Evolutionary conservation across 2,797 vertebrate genomes (phyloP), one percentile per base, ranked within the genome.

Genomic region (Peromyscus melanophrys): DNA sequence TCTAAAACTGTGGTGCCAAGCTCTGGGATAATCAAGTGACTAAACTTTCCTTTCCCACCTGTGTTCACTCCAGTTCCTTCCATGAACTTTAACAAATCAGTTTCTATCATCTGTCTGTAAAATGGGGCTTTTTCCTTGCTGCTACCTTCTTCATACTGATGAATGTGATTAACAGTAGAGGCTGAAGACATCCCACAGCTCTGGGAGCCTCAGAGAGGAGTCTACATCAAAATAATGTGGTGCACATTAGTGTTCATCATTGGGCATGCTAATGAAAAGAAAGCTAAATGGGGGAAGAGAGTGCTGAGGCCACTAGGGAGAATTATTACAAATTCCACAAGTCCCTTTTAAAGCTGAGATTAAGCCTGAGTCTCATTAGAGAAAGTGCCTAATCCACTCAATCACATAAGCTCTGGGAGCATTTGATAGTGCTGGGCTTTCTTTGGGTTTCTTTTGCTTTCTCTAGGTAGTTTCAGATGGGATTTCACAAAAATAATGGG

Each of bases 311-410:
- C 92, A 63, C 95, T 84, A 84, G 80, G 82, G 89, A 96, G 90
- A 96, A 52, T 98, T 96, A 95, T 96, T 89, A 89, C 82, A 90
- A 89, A 95, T 94, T 97, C 82, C 31, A 73, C 46, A 88, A 46
- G 80, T 96, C 77, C 86, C 82, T 95, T 98, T 96, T 86, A 96
- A 93, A 96, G 87, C 92, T 95, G 57, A 97, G 92, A 96, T 87
- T 90, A 40, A 86, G 61, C n/a, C 7, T 1, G 29, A 49, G 91
- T 92, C 25, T 97, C 21, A 65, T 96, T 95, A 95, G 78, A 29
- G 27, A 90, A 97, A 97, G 37, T 89, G n/a, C n/a, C 85, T 95
- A 83, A 92, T 95, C 40, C 85, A 63, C 84, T 98, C 25, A 0
- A n/a, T 96, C 95, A 25, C 11, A 0, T 65, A 82, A 69, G 31